These are phyloP conservation scores for Plagodis dolabraria DNA, from an alignment of 2,888 invertebrate species.

Conservation along the genomic window DNA sequence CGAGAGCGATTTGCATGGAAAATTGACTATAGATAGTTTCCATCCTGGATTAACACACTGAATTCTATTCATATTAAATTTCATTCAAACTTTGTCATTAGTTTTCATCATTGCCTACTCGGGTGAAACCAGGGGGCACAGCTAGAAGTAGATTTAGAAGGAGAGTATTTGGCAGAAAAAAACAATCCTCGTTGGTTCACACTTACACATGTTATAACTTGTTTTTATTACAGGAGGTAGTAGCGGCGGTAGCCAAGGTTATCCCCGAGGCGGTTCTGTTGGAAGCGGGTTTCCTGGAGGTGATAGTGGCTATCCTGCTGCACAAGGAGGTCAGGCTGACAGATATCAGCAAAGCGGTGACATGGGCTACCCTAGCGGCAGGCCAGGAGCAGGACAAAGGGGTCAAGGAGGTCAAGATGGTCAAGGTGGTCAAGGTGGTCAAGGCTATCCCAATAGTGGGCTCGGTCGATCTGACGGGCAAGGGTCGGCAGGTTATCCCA, in stretches of 20 bases:
- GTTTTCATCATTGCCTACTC: too few relatives aligned
- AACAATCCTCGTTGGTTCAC: too few relatives aligned
- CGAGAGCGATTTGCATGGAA: neutral
- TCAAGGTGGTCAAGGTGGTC: constrained; percentile 34
- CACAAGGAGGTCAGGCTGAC: constrained; percentile 28
- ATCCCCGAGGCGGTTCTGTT: constrained; percentile 46
- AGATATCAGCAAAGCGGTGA: constrained; percentile 42
- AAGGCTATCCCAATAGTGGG: constrained; percentile 42
- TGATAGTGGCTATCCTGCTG: constrained; percentile 42
- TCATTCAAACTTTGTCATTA: too few relatives aligned
- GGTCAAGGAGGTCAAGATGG: constrained; percentile 32
- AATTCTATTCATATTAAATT: too few relatives aligned
- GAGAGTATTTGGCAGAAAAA: too few relatives aligned
- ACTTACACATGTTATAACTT: too few relatives aligned
- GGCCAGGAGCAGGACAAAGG: constrained; percentile 36
- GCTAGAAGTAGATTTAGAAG: too few relatives aligned
- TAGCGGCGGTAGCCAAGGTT: constrained; percentile 54
- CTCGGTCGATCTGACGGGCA: constrained; percentile 28
- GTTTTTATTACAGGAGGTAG: constrained; percentile 35
- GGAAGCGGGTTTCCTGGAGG: constrained; percentile 46
- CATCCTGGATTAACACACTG: too few relatives aligned
- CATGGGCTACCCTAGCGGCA: constrained; percentile 51
- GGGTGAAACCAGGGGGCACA: too few relatives aligned
- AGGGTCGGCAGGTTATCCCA: constrained; percentile 49
- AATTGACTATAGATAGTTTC: too few relatives aligned